Conservation (phyloP, 1,140 invertebrate genomes). For the Amphibalanus amphitrite region DNA sequence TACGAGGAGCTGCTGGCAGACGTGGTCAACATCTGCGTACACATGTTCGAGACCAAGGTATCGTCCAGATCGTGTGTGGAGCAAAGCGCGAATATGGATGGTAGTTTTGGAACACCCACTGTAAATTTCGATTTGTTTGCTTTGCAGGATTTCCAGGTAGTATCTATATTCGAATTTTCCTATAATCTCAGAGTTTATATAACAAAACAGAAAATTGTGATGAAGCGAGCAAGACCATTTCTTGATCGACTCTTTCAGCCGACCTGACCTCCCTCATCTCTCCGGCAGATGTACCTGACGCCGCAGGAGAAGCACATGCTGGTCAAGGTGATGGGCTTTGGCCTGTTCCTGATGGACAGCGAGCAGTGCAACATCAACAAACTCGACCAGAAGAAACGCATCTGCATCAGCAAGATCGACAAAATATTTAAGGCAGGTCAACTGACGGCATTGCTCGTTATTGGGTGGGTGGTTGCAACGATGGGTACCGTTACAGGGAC, state of each 20-base stretch:
- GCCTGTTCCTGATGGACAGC: conserved; percentile 90
- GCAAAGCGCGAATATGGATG: no score
- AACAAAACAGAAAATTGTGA: no score
- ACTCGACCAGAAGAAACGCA: conserved; percentile 89
- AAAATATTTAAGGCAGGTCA: conserved; percentile 80
- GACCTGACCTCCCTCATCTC: no score
- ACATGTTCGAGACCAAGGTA: conserved; percentile 85
- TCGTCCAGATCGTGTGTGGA: conserved; percentile 21
- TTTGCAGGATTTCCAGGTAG: no score
- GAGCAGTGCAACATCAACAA: conserved; percentile 83
- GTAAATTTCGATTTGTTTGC: no score
- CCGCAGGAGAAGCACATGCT: conserved; percentile 98
- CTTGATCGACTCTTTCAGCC: no score
- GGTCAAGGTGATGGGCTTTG: conserved; percentile 98
- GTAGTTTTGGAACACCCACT: no score
- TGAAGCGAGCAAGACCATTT: no score
- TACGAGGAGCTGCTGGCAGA: conserved; percentile 40
- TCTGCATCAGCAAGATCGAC: conserved; percentile 87
- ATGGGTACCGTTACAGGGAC: neutral
- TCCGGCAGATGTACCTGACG: conserved; percentile 59
- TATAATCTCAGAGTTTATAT: no score
- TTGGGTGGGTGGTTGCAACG: no score
- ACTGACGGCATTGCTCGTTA: no score
- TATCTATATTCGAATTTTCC: no score
- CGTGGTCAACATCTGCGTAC: conserved; percentile 92